Base-by-base conservation (phyloP, 2,113 vertebrate genomes). In the Corythornis vintsioides region DNA sequence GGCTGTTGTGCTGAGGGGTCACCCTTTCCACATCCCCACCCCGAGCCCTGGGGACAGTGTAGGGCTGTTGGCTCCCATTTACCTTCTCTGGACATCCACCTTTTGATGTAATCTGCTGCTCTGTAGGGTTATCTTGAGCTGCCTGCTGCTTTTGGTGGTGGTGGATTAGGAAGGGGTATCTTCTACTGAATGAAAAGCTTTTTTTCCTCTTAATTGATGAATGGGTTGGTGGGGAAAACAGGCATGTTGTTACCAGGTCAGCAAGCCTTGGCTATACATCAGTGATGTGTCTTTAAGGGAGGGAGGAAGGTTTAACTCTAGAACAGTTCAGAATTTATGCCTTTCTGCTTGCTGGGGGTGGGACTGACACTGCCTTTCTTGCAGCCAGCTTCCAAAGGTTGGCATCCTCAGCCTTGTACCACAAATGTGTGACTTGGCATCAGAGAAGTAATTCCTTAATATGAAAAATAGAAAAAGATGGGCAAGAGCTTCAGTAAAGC, bases 341-440 rank as follows among this genome's bases (percentile, higher is more conserved):
- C 1, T 0, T n/a, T 28, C 11, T 22, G 15, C 38, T 75, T 48
- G n/a, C 45, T 1, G 1, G 13, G 6, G 26, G n/a, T 5, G 3
- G 28, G n/a, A 31, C 1, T 31, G 64, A 1, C 50, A 3, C 69
- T 61, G 35, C 45, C 43, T 45, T 55, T 22, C 56, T 26, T 21
- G 15, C 11, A 42, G 63, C 19, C 52, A 13, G 11, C 59, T 72
- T 16, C 38, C 1, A 2, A 29, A 40, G 50, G 15, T 0, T 57
- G 75, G 20, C 31, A 15, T 33, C 43, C 40, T 25, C 25, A 9
- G 19, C 42, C 38, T 65, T 33, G 47, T 10, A 31, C 48, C 74
- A 38, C 0, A 0, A 8, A 25, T 3, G 5, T 1, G 28, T 52
- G 13, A 20, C 6, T 35, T 59, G 20, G 22, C 26, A 28, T 29